Percentiles rank a stretch among this genome's conserved stretches.
Evolutionary conservation across 2,797 vertebrate genomes (phyloP).

Genomic region (Peromyscus attwateri): DNA sequence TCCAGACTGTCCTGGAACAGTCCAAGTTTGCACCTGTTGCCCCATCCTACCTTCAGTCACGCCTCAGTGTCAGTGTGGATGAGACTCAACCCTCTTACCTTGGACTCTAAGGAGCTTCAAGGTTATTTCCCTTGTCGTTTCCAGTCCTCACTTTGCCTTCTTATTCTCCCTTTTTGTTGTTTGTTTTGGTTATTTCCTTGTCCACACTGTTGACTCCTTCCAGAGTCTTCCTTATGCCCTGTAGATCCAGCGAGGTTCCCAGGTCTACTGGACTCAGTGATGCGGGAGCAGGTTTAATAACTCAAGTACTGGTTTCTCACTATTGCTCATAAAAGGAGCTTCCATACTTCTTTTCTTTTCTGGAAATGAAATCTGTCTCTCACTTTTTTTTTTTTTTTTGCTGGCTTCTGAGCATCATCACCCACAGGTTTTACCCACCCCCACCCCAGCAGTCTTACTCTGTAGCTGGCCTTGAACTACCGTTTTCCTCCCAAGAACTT

Average conservation of each 20-base stretch:
- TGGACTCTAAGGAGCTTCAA: not conserved
- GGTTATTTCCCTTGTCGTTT: not conserved
- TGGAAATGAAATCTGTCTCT: conserved; percentile 13
- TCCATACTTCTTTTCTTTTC: not conserved
- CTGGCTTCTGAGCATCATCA: not conserved
- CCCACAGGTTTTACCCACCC: not conserved
- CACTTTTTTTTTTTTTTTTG: not conserved
- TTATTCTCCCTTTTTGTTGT: not conserved
- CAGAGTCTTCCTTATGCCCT: not conserved
- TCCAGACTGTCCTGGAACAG: not conserved
- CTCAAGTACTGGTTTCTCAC: not conserved
- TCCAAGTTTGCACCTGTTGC: not conserved
- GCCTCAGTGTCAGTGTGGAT: not conserved
- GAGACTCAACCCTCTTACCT: not conserved
- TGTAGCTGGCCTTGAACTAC: not conserved
- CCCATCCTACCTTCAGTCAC: not conserved
- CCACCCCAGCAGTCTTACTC: not conserved
- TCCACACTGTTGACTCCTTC: not conserved
- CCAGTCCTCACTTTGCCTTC: not conserved
- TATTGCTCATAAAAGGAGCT: not conserved
- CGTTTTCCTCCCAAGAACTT: not conserved
- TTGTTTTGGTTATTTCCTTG: not conserved
- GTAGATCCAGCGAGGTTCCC: not conserved
- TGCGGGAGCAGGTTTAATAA: not conserved
- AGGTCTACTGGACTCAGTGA: not conserved